phyloP scores from a whole-genome alignment of 2,888 invertebrate species.

The Cetonia aurata region DNA sequence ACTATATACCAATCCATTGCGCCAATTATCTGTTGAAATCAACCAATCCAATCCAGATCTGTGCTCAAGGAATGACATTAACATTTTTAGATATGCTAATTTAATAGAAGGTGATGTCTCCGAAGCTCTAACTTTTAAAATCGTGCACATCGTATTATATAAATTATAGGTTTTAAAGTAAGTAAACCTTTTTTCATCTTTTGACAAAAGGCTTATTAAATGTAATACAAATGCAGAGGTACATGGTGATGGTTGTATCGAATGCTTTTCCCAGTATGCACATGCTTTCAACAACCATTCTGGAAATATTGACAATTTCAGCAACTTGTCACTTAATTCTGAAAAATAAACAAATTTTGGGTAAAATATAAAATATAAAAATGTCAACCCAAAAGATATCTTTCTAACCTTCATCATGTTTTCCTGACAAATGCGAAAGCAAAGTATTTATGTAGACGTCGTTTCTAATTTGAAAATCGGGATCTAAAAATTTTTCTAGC shows the following conservation, averaged over 20 bases:
- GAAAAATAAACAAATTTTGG: constrained; percentile 46
- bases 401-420: constrained; percentile 67
- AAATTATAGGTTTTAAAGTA: constrained; percentile 68
- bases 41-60: constrained; percentile 77
- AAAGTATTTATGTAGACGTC: constrained; percentile 76
- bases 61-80: constrained; percentile 73
- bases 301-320: constrained; percentile 62
- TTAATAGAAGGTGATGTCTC: constrained; percentile 73
- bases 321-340: constrained; percentile 62
- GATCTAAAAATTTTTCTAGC: constrained; percentile 71
- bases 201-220: constrained; percentile 72
- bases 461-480: constrained; percentile 72
- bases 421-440: constrained; percentile 71
- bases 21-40: constrained; percentile 74
- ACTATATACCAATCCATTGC: constrained; percentile 73
- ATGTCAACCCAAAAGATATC: constrained; percentile 27
- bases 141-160: constrained; percentile 61
- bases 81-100: constrained; percentile 76
- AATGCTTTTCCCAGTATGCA: constrained; percentile 62
- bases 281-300: constrained; percentile 67
- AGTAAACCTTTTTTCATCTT: constrained; percentile 73
- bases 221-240: constrained; percentile 75
- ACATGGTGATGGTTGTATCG: constrained; percentile 64
- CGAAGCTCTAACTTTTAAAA: constrained; percentile 60
- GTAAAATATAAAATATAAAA: constrained; percentile 17